Conservation (phyloP, 2,797 vertebrate genomes). For the Valencia hispanica region DNA sequence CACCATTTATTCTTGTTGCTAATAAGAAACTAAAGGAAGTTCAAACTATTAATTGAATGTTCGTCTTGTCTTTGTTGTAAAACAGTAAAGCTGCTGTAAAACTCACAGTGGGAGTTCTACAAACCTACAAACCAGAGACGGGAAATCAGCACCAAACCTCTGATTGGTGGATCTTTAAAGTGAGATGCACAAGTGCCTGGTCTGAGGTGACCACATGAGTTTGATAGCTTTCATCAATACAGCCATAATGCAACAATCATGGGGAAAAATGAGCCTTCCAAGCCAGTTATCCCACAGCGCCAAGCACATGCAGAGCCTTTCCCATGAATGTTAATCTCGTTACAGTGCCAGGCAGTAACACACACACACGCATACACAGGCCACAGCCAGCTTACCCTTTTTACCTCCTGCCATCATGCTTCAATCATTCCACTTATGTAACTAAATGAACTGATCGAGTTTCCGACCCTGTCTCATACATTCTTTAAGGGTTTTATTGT, state of each 20-base stretch:
- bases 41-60: not conserved
- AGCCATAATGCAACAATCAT: too few species aligned
- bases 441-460: constrained; percentile 27
- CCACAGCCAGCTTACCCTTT: constrained; percentile 33
- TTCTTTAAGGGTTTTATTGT: constrained; percentile 36
- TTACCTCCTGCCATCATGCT: constrained; percentile 26
- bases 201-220: not conserved
- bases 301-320: constrained; percentile 22
- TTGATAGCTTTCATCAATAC: not conserved
- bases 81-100: not conserved
- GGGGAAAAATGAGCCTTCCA: not conserved
- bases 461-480: constrained; percentile 28
- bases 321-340: constrained; percentile 58
- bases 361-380: constrained; percentile 3
- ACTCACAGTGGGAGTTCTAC: too few species aligned
- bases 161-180: not conserved
- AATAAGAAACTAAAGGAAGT: not conserved
- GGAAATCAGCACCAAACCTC: not conserved
- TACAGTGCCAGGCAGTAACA: constrained; percentile 45
- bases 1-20: not conserved
- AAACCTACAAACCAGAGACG: too few species aligned
- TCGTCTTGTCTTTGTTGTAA: not conserved
- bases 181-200: not conserved
- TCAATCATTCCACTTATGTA: constrained; percentile 21
- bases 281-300: not conserved